Conservation (phyloP, 2,888 invertebrate species). For the Gymnocheta viridis region DNA sequence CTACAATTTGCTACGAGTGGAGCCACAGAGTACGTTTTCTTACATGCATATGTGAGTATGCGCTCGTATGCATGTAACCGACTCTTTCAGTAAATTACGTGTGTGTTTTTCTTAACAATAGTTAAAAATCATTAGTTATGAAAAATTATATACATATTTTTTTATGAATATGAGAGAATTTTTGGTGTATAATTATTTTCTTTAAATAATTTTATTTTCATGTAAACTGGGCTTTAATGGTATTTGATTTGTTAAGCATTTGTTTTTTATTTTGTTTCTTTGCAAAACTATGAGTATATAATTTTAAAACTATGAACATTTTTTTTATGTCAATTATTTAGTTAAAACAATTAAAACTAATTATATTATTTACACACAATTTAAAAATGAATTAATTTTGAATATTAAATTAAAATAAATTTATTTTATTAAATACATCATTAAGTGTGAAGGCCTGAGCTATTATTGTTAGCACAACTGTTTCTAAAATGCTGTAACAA, state of each 20-base stretch:
- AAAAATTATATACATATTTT: conserved; percentile 3
- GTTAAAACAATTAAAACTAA: not conserved
- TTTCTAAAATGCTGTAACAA: not conserved
- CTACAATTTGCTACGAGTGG: conserved; percentile 24
- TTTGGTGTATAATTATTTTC: conserved; percentile 2
- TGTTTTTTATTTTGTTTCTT: no score
- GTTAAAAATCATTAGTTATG: conserved; percentile 21
- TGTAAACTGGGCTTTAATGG: conserved; percentile 48
- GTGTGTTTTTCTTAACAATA: conserved; percentile 16
- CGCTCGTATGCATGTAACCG: not conserved
- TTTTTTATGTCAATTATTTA: conserved; percentile 3
- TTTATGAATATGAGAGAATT: conserved; percentile 35
- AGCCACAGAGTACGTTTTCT: not conserved
- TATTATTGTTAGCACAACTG: not conserved
- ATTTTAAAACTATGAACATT: conserved; percentile 13
- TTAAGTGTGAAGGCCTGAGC: not conserved
- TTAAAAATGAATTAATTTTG: not conserved
- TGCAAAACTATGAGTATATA: not conserved
- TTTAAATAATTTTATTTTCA: not conserved
- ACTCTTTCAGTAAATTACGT: not conserved
- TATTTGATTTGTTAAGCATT: not conserved
- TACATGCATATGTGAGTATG: not conserved
- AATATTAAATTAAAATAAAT: not conserved
- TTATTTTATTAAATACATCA: not conserved
- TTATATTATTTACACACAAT: not conserved